Evolutionary conservation across 1,140 invertebrate genomes (phyloP).

Genomic region (Drosophila obscura): DNA sequence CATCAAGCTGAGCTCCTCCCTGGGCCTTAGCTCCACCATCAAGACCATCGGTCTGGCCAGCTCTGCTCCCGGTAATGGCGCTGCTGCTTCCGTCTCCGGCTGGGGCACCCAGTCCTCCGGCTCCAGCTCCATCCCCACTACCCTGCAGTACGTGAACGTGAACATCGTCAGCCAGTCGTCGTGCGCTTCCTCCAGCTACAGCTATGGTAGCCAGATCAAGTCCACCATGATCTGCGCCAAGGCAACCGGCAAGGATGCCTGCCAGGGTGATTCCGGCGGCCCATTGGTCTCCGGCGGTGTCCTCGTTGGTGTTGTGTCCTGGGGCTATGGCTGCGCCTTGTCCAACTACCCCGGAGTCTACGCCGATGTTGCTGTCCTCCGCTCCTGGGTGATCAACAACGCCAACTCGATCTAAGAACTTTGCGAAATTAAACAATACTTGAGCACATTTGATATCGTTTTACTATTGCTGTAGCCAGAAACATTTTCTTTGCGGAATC

Average conservation of each 20-base stretch:
- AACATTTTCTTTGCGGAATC: too few relatives aligned
- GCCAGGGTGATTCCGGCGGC: slow-evolving; percentile 84
- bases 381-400: slow-evolving; percentile 53
- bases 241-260: slow-evolving; percentile 63
- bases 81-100: slow-evolving; percentile 81
- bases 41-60: slow-evolving; percentile 72
- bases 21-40: slow-evolving; percentile 74
- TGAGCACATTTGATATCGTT: not conserved
- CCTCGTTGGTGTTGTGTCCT: slow-evolving; percentile 86
- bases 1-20: slow-evolving; percentile 74
- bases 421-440: slow-evolving; percentile 17
- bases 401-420: slow-evolving; percentile 32
- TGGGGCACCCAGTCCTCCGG: slow-evolving; percentile 81
- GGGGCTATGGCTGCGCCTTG: slow-evolving; percentile 86
- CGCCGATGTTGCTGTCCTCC: slow-evolving; percentile 83
- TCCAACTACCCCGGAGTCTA: slow-evolving; percentile 87
- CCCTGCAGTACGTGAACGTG: slow-evolving; percentile 60
- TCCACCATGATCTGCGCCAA: slow-evolving; percentile 84
- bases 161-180: slow-evolving; percentile 42
- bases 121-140: slow-evolving; percentile 42
- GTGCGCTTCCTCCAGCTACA: slow-evolving; percentile 39
- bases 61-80: slow-evolving; percentile 53
- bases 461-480: too few relatives aligned
- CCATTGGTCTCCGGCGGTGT: slow-evolving; percentile 78
- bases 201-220: slow-evolving; percentile 54